Base-by-base conservation (phyloP, 1,140 invertebrate genomes). In the Micrasema longulum region DNA sequence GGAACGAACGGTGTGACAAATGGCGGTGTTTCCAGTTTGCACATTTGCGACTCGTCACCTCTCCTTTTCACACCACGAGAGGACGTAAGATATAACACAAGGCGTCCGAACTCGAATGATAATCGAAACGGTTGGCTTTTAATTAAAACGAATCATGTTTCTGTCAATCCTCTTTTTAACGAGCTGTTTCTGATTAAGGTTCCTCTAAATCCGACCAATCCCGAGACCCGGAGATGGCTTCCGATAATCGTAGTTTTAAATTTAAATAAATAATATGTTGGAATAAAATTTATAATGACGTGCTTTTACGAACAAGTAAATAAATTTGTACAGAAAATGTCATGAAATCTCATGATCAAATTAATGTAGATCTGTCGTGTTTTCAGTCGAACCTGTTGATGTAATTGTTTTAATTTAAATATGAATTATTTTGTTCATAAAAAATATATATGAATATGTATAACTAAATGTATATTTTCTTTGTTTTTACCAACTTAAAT, bases 61-160 rank as follows among this genome's bases (percentile, higher is more conserved):
- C 41, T 2, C 11, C 41, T 45, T 7, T 31, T 31, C 26, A 31
- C 26, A 31, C 26, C 26, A 31, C 26, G 26, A 31, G 26, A 31
- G 23, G 14, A 18, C 35, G 12, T 38, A 6, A 23, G 55, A 35
- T 60, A 18, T 60, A 7, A 18, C 35, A 14, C 18, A 6, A 23
- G 55, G 55, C 41, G 36, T 60, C 35, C 35, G 35, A 22, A 4
- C 55, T 14, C 36, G 55, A 35, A 60, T 60, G 38, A 60, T 60
- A 31, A 23, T 41, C 16, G 22, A 41, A 41, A 20, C 35, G 35
- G 35, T 60, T 11, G 35, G 9, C 31, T 23, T 38, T 66, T 66
- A 66, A 66, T 66, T 66, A 66, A 66, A 52, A 35, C 26, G 26
- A 66, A 66, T 52, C 48, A 26, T 66, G 47, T 52, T 66, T 66